Evolutionary conservation across 2,797 vertebrate species (phyloP).

Genomic region (Thamnophis elegans): DNA sequence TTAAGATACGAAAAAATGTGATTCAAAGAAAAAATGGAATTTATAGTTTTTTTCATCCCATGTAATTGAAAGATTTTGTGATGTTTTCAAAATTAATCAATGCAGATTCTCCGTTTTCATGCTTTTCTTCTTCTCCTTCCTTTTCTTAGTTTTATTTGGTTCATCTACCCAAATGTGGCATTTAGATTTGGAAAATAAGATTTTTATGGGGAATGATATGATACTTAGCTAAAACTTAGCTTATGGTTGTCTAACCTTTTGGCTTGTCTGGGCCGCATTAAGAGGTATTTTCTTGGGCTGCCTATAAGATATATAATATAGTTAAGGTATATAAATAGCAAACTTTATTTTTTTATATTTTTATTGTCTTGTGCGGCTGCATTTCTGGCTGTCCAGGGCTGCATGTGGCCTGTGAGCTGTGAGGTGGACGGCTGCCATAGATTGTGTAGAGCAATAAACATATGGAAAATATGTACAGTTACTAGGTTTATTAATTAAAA

Average conservation of each 20-base stretch:
- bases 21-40: neutral
- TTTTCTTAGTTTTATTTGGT: neutral
- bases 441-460: neutral
- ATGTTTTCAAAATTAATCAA: neutral
- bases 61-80: neutral
- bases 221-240: neutral
- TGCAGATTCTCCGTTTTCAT: neutral
- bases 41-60: neutral
- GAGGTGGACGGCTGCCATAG: neutral
- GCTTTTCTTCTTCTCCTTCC: neutral
- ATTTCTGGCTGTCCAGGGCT: neutral
- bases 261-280: neutral
- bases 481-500: neutral
- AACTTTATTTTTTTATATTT: neutral
- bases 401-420: neutral
- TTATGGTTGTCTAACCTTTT: neutral
- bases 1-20: neutral
- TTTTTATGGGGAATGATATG: neutral
- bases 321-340: neutral
- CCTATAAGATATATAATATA: neutral
- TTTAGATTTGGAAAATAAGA: neutral
- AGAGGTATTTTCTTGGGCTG: neutral
- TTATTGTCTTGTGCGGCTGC: neutral
- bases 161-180: neutral
- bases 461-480: neutral